Base-by-base conservation (phyloP, 2,113 vertebrate genomes). In the Ctenomys sociabilis region DNA sequence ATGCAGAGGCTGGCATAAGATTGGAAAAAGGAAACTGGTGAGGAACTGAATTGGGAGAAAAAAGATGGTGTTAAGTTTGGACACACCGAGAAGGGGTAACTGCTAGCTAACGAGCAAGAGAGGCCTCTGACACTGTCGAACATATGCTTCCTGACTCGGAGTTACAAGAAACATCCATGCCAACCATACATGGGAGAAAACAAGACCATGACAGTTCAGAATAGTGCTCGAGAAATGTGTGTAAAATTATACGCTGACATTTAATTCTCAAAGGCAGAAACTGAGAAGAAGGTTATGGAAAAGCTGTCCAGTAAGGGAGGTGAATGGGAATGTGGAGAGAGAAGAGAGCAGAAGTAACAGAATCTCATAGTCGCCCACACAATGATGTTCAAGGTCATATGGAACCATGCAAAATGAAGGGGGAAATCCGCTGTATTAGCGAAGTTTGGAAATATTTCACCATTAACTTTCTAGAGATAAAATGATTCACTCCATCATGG, bases 291-390 rank as follows among this genome's bases (percentile, higher is more conserved):
- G 17, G 16, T 64, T 88, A 21, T 6, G 57, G 40, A 77, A 32
- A 21, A 8, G 10, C 6, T 10, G 1, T 5, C n/a, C 16, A 21
- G 63, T 14, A 9, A 7, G 1, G 35, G 54, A 82, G 14, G 2
- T 5, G 19, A 85, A 45, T 19, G 88, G 87, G 7, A 5, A 90
- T 85, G 35, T 12, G 9, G n/a, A 90, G 75, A 45, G 21, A 32
- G 2, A 37, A 16, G 6, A 45, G 64, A 88, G 19, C 26, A 54
- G 70, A 75, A 26, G 28, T 32, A 91, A 80, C 7, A 86, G 0
- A 40, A n/a, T 24, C 54, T 7, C 66, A 7, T 45, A 8, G 32
- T 13, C 43, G 59, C 82, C 26, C 21, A 28, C 9, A 22, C 26
- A 9, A 37, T 6, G 7, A n/a, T 66, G 17, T 19, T 40, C 64